Evolutionary conservation across 2,888 invertebrate species (phyloP).

Genomic region (Sinodicranocentrus sp.): DNA sequence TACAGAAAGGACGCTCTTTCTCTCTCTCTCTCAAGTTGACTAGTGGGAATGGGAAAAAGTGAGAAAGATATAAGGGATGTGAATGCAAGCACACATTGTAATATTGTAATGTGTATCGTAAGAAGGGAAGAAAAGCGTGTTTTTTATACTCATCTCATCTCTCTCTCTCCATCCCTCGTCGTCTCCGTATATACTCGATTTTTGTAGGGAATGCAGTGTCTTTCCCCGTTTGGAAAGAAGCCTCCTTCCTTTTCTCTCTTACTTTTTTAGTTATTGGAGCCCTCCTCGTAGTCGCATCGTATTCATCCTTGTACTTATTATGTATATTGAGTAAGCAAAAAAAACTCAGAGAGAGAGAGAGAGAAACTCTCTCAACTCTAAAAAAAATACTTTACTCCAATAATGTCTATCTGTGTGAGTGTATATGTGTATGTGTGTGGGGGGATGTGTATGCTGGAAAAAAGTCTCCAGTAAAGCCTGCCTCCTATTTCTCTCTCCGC

Average conservation of each 20-base stretch:
- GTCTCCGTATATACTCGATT: slow-evolving; percentile 37
- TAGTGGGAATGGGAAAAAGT: not conserved
- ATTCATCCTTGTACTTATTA: slow-evolving; percentile 65
- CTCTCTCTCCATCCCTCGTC: slow-evolving; percentile 43
- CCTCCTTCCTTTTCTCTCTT: slow-evolving; percentile 15
- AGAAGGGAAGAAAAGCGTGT: slow-evolving; percentile 33
- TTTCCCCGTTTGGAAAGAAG: not conserved
- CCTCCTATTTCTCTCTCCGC: slow-evolving; percentile 13
- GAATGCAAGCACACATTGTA: slow-evolving; percentile 49
- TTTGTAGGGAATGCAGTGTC: slow-evolving; percentile 1
- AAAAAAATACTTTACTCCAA: no score
- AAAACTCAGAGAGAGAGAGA: slow-evolving; percentile 9
- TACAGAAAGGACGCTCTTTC: no score
- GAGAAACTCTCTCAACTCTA: slow-evolving; percentile 24
- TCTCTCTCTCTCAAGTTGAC: slow-evolving; percentile 15
- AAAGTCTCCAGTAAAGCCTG: no score
- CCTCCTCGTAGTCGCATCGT: slow-evolving; percentile 31
- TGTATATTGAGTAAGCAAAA: slow-evolving; percentile 54
- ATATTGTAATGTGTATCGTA: slow-evolving; percentile 62
- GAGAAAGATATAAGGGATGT: not conserved
- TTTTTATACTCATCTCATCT: slow-evolving; percentile 59
- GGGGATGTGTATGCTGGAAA: no score
- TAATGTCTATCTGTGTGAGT: no score
- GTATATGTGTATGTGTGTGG: no score
- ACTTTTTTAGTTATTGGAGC: slow-evolving; percentile 50